These are phyloP conservation scores for Gavialis gangeticus DNA, from an alignment of 2,113 vertebrate species.

Conservation along the genomic window DNA sequence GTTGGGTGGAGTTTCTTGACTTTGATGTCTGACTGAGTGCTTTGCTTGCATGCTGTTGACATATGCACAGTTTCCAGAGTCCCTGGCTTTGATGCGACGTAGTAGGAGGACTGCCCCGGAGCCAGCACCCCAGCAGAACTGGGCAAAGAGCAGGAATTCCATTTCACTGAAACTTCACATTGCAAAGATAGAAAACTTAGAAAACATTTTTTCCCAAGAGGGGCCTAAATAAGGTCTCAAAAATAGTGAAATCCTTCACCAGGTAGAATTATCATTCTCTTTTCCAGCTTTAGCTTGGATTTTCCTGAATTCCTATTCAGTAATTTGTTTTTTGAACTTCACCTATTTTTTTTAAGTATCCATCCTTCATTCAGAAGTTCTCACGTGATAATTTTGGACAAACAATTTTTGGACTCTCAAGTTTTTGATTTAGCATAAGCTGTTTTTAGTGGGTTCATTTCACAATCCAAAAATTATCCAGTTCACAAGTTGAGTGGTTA, in stretches of 20 bases:
- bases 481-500: too few relatives aligned
- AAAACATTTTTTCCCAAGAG: slow-evolving; percentile 34
- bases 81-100: background rate
- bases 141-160: slow-evolving; percentile 61
- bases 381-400: too few relatives aligned
- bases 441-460: too few relatives aligned
- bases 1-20: too few relatives aligned
- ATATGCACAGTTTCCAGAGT: slow-evolving; percentile 14
- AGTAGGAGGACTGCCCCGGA: slow-evolving; percentile 66
- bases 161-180: slow-evolving; percentile 49
- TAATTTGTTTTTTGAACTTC: background rate
- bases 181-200: slow-evolving; percentile 27
- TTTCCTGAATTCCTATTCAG: slow-evolving; percentile 12
- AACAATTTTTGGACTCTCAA: too few relatives aligned
- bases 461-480: too few relatives aligned
- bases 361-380: too few relatives aligned
- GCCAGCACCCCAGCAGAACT: background rate
- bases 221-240: slow-evolving; percentile 40
- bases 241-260: slow-evolving; percentile 35
- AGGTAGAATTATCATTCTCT: slow-evolving; percentile 37
- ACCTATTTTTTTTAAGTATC: background rate
- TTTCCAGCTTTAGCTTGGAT: slow-evolving; percentile 19
- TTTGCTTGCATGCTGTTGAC: too few relatives aligned
- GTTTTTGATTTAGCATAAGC: too few relatives aligned
- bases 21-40: too few relatives aligned